Conservation (phyloP, 2,797 vertebrate genomes). For the Lagocephalus sceleratus region DNA sequence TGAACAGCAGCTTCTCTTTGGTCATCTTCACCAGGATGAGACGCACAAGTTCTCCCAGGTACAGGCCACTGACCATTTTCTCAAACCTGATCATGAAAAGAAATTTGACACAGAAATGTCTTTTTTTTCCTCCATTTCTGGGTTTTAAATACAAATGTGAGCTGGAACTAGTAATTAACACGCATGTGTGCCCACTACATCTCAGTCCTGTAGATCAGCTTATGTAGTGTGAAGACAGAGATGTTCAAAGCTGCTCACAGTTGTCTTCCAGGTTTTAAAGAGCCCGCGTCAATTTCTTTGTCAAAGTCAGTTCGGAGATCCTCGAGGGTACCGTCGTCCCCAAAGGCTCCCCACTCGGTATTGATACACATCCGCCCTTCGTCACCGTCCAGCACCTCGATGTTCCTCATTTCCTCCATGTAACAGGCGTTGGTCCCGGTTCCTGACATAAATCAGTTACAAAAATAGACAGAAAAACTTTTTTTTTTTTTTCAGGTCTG, state of each 20-base stretch:
- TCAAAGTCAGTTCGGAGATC: constrained; percentile 90
- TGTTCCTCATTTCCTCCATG: constrained; percentile 97
- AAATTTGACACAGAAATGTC: no score
- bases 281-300: constrained; percentile 89
- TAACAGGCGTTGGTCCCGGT: constrained; percentile 95
- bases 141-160: no score
- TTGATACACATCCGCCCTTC: constrained; percentile 97
- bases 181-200: not conserved
- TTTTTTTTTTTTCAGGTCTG: no score
- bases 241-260: constrained; percentile 77
- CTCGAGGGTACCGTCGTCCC: constrained; percentile 84
- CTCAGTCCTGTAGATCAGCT: not conserved
- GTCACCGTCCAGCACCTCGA: constrained; percentile 89
- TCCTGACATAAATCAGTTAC: constrained; percentile 67
- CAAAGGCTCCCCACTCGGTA: constrained; percentile 96
- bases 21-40: constrained; percentile 94
- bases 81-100: constrained; percentile 81
- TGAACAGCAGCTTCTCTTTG: constrained; percentile 85
- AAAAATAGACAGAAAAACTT: not conserved
- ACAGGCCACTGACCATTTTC: constrained; percentile 98
- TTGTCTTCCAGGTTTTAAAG: constrained; percentile 92
- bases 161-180: not conserved
- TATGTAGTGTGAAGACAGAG: no score
- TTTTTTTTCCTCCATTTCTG: no score
- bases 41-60: constrained; percentile 94